Evolutionary conservation across 1,140 invertebrate species (phyloP), one percentile per base, ranked within the genome.

Genomic region (Megalonaias nervosa): DNA sequence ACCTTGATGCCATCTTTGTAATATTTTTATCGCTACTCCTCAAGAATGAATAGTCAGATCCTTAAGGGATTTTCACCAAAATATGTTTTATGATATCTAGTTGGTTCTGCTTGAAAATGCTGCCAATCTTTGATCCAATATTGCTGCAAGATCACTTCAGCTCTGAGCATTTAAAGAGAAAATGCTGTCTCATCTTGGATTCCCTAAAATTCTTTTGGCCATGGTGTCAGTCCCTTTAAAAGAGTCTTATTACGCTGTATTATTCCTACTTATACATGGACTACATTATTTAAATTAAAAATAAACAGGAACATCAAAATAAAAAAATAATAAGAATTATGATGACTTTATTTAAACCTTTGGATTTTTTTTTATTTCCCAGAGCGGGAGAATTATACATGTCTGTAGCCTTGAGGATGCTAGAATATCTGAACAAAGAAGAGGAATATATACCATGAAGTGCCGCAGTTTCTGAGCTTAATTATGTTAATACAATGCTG

Each of bases 381-480:
- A 94, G 95, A 85, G 94, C 95, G 17, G 95, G 95, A 15, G 89
- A 94, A 38, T 82, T 96, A 55, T 93, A 94, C 81, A 93, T 94
- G 12, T 92, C 92, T 2, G 90, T 95, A 57, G 94, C 95, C 12
- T 85, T 96, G 61, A 90, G 94, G 80, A 84, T 95, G 62, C 93
- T 94, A 2, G 89, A 94, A 67, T 96, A 96, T 89, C 90, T 97
- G 16, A 85, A 93, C 14, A 93, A 93, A 12, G 95, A 96, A 87
- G 91, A 91, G 16, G 94, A 95, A 78, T 95, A 95, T 84, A 93
- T 94, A 6, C 85, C 87, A 14, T 89, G 88, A 87, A 48, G 26
- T 19, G 81, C 89, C 0, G 86, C 94, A 0, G 90, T 94, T 0
- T 91, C 92, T 73, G 95, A 95, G 90, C 92, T 96, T 9, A 92